These are phyloP conservation scores for Caretta caretta DNA, from an alignment of 2,113 vertebrate genomes.

Conservation along the genomic window DNA sequence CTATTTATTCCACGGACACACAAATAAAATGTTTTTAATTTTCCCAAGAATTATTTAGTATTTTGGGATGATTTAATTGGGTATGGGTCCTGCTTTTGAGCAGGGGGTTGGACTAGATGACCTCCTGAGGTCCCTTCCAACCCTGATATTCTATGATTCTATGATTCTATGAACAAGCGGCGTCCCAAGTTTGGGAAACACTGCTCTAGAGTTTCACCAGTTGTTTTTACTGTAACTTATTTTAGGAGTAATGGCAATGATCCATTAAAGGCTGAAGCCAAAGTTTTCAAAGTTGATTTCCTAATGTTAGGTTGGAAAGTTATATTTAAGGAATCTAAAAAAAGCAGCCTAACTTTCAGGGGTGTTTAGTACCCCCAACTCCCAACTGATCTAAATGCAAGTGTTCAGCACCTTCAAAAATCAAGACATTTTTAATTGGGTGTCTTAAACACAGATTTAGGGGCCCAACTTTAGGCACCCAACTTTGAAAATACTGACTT, in stretches of 20 bases:
- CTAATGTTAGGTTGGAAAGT: rapidly evolving
- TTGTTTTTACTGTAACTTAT: neutral
- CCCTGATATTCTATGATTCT: no score
- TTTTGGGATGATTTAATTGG: neutral
- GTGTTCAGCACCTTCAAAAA: neutral
- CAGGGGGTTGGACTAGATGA: no score
- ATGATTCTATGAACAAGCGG: no score
- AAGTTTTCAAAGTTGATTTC: neutral
- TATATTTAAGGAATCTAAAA: neutral
- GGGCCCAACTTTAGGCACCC: neutral
- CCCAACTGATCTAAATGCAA: neutral
- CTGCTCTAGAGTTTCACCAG: neutral
- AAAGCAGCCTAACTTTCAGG: neutral
- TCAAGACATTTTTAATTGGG: neutral
- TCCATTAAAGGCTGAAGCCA: neutral
- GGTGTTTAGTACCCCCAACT: neutral
- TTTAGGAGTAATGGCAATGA: neutral
- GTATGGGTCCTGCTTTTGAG: no score
- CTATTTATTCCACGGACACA: neutral
- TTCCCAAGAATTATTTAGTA: neutral
- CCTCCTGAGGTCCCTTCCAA: no score
- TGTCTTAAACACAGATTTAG: neutral
- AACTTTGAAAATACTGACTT: neutral
- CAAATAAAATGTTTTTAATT: neutral
- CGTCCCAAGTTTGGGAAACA: no score